Percentiles rank a stretch among this genome's conserved stretches.
These are phyloP conservation scores for Lamproptera curius DNA, from an alignment of 2,888 invertebrate genomes.

Conservation along the genomic window DNA sequence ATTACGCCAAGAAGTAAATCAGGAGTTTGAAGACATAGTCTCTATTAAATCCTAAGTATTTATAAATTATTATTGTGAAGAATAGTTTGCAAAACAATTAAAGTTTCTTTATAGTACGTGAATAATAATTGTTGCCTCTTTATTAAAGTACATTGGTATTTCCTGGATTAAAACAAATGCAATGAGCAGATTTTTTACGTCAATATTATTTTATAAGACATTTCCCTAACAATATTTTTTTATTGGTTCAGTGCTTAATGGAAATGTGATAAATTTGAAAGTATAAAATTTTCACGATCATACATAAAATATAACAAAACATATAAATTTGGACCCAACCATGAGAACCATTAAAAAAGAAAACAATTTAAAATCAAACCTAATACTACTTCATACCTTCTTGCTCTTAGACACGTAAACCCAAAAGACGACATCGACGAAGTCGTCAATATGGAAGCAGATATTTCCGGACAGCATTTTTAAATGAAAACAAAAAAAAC, in stretches of 20 bases:
- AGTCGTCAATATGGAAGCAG: conserved; percentile 59
- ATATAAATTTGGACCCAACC: background rate
- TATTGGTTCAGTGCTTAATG: too few relatives aligned
- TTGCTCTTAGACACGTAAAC: conserved; percentile 37
- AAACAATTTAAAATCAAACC: conserved; percentile 6
- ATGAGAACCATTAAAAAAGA: background rate
- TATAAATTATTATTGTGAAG: too few relatives aligned
- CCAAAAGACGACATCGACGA: conserved; percentile 67
- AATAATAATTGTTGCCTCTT: too few relatives aligned
- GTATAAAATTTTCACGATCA: background rate
- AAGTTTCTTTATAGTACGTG: too few relatives aligned
- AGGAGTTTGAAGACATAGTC: too few relatives aligned
- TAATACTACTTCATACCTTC: conserved; percentile 33
- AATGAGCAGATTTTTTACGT: too few relatives aligned
- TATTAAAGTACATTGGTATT: too few relatives aligned
- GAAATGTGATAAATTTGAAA: background rate
- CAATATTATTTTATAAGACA: background rate
- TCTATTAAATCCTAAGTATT: too few relatives aligned
- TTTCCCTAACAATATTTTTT: background rate
- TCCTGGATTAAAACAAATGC: too few relatives aligned
- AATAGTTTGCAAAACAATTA: too few relatives aligned
- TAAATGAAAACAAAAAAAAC: conserved; percentile 21
- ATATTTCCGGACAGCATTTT: conserved; percentile 58
- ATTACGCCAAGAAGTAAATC: too few relatives aligned
- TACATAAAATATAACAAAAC: background rate